Percentiles rank a stretch among this genome's conserved stretches.
Evolutionary conservation across 2,888 invertebrate genomes (phyloP).

Genomic region (Amphipyra tragopoginis): DNA sequence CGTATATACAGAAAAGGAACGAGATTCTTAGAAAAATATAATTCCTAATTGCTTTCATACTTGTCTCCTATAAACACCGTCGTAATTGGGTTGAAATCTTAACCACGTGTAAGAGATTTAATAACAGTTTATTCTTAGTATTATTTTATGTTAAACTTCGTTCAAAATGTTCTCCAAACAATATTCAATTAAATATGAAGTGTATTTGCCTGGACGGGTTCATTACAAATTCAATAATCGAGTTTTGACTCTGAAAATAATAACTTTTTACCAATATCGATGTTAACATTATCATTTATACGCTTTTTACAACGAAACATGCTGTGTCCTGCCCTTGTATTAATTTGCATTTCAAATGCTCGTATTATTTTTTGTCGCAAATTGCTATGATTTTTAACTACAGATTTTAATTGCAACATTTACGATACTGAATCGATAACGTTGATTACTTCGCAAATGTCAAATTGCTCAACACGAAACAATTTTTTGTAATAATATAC

Average conservation of each 20-base stretch:
- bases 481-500: constrained; percentile 8
- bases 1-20: no score
- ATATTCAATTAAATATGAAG: not conserved
- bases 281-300: constrained; percentile 9
- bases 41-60: no score
- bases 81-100: no score
- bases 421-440: constrained; percentile 3
- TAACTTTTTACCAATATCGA: not conserved
- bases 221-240: constrained; percentile 3
- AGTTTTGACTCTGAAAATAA: not conserved
- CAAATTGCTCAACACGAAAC: constrained; percentile 12
- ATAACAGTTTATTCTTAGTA: no score
- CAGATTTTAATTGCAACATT: constrained; percentile 6
- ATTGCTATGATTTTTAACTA: constrained; percentile 12
- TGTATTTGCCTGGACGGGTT: not conserved
- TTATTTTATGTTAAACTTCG: not conserved
- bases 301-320: constrained; percentile 14
- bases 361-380: constrained; percentile 4
- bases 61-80: not conserved
- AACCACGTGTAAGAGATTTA: no score
- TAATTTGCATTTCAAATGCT: constrained; percentile 24
- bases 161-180: not conserved
- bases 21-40: no score
- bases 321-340: not conserved
- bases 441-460: constrained; percentile 5